A percentile compares a stretch with the other conserved stretches of the same genome.
Evolutionary conservation across 2,797 vertebrate genomes (phyloP).

Genomic region (Micrastur ruficollis): DNA sequence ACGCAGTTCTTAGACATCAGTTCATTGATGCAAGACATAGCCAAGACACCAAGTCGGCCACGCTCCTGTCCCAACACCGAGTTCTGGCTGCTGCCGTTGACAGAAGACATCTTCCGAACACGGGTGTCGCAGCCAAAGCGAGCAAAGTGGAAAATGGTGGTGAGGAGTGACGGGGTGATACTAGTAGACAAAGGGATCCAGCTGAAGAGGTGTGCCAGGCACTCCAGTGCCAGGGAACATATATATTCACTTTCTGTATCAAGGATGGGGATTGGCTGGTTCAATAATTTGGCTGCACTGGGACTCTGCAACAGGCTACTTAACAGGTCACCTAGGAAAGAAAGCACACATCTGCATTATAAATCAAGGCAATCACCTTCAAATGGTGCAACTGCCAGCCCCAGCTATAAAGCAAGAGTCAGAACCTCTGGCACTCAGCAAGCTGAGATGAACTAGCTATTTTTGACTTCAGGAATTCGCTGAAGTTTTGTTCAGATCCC

Average conservation of each 20-base stretch:
- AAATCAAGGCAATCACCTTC: background rate
- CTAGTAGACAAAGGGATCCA: constrained; percentile 97
- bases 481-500: background rate
- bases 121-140: constrained; percentile 93
- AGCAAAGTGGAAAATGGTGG: constrained; percentile 96
- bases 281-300: constrained; percentile 86
- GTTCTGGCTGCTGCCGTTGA: constrained; percentile 79
- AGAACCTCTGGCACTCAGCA: background rate
- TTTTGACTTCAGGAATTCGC: background rate
- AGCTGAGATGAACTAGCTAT: background rate
- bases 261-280: constrained; percentile 88
- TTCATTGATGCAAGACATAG: constrained; percentile 98
- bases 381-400: background rate
- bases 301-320: constrained; percentile 90
- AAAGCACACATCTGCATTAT: background rate
- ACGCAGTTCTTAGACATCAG: constrained; percentile 99
- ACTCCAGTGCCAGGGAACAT: constrained; percentile 92
- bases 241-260: constrained; percentile 90
- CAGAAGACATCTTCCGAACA: constrained; percentile 76
- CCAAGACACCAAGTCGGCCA: constrained; percentile 88
- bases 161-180: constrained; percentile 95
- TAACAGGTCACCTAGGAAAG: constrained; percentile 80
- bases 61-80: constrained; percentile 80
- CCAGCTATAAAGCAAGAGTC: background rate
- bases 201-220: constrained; percentile 97